Percentiles rank a stretch among this genome's conserved stretches.
These are phyloP conservation scores for Gobionotothen gibberifrons DNA, from an alignment of 2,797 vertebrate genomes.

Conservation along the genomic window DNA sequence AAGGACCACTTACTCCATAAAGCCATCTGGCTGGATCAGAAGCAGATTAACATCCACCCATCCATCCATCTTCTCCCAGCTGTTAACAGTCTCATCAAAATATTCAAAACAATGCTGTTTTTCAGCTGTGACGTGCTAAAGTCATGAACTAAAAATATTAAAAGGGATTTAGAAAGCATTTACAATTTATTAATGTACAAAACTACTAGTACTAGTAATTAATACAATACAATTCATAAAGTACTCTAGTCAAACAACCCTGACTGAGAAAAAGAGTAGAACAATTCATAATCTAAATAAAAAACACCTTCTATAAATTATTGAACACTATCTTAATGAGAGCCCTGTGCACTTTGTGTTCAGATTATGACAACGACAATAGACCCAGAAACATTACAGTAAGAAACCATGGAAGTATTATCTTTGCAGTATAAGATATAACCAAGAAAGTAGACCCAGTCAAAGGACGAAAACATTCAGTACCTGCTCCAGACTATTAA, in stretches of 20 bases:
- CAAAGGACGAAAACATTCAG: not conserved
- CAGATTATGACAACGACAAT: not conserved
- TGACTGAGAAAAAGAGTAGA: no score
- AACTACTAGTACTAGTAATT: no score
- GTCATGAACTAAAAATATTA: no score
- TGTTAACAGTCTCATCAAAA: not conserved
- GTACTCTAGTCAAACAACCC: no score
- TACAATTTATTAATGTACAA: no score
- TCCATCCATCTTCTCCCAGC: no score
- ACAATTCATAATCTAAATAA: no score
- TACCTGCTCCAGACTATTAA: constrained; percentile 4
- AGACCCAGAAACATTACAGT: not conserved
- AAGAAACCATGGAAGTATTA: not conserved
- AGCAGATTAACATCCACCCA: not conserved
- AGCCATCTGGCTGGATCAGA: not conserved
- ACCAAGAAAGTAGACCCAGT: not conserved
- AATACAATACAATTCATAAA: no score
- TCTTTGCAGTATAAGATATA: not conserved
- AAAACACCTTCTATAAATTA: not conserved
- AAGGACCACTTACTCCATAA: not conserved
- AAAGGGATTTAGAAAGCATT: no score
- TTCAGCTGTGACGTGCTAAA: no score
- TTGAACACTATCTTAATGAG: not conserved
- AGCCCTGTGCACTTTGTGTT: not conserved
- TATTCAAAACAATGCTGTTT: not conserved